These are phyloP conservation scores for Drosophila bipectinata DNA, from an alignment of 1,140 invertebrate species.

Conservation along the genomic window DNA sequence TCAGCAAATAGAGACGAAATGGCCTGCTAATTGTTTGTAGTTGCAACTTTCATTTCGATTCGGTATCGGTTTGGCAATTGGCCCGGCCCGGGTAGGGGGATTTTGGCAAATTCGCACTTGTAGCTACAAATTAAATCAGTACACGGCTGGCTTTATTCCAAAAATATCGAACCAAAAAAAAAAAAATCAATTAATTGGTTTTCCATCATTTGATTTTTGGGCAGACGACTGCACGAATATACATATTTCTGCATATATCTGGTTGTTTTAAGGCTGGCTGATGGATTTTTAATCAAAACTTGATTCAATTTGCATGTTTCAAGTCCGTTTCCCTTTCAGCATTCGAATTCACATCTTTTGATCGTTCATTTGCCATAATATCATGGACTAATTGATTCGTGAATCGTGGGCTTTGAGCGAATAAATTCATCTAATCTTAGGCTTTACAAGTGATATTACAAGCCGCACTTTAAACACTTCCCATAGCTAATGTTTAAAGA, in stretches of 20 bases:
- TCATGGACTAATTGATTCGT: conserved; percentile 51
- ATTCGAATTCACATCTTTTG: conserved; percentile 32
- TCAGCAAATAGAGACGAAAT: conserved; percentile 42
- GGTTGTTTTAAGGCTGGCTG: conserved; percentile 21
- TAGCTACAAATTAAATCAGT: conserved; percentile 42
- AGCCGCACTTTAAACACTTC: neutral
- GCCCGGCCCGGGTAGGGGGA: neutral
- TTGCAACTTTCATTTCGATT: conserved; percentile 52
- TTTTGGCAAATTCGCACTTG: conserved; percentile 36
- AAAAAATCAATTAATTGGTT: conserved; percentile 33
- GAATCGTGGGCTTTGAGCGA: conserved; percentile 43
- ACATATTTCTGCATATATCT: conserved; percentile 36
- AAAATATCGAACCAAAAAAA: conserved; percentile 9
- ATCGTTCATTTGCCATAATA: conserved; percentile 33
- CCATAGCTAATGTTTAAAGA: neutral
- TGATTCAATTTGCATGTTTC: conserved; percentile 63
- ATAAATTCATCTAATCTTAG: conserved; percentile 15
- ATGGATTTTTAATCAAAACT: conserved; percentile 60
- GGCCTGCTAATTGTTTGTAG: conserved; percentile 53
- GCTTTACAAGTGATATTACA: neutral
- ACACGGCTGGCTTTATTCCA: conserved; percentile 6
- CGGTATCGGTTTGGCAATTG: conserved; percentile 32
- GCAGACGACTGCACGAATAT: neutral
- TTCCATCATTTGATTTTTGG: conserved; percentile 40
- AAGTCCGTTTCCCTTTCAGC: conserved; percentile 29